Evolutionary conservation across 2,797 vertebrate species (phyloP).

Genomic region (Gobio occitaniae): DNA sequence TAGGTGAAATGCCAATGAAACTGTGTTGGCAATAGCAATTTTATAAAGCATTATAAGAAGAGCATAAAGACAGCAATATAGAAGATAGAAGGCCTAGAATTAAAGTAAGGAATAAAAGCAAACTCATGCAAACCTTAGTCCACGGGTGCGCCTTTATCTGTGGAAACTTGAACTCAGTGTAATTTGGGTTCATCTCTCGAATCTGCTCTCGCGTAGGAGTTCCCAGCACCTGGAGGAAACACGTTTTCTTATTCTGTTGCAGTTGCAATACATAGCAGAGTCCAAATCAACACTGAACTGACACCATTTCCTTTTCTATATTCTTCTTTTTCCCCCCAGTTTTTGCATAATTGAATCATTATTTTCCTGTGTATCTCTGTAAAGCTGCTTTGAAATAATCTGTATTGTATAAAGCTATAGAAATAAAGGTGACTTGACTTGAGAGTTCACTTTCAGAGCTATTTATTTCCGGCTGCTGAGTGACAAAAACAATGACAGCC

Average conservation of each 20-base stretch:
- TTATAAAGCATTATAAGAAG: background rate
- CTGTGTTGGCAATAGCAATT: background rate
- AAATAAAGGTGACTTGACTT: background rate
- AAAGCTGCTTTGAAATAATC: background rate
- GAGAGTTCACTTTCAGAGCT: background rate
- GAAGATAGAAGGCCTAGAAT: background rate
- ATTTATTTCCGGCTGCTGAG: too few species aligned
- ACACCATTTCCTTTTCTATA: background rate
- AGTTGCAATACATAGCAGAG: too few species aligned
- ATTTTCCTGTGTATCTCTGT: background rate
- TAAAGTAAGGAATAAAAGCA: background rate
- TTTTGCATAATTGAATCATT: too few species aligned
- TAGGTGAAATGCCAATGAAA: background rate
- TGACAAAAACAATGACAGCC: background rate
- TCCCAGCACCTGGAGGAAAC: constrained; percentile 77
- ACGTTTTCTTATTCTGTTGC: background rate
- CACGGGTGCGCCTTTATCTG: constrained; percentile 91
- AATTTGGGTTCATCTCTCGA: constrained; percentile 91
- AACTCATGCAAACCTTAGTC: constrained; percentile 84
- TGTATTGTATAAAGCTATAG: background rate
- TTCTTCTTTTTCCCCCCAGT: background rate
- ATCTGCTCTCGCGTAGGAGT: constrained; percentile 90
- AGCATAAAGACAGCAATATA: background rate
- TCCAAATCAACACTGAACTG: background rate
- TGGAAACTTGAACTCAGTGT: constrained; percentile 91